These are phyloP conservation scores for Drosophila prosaltans DNA, from an alignment of 1,140 invertebrate genomes.

Conservation along the genomic window DNA sequence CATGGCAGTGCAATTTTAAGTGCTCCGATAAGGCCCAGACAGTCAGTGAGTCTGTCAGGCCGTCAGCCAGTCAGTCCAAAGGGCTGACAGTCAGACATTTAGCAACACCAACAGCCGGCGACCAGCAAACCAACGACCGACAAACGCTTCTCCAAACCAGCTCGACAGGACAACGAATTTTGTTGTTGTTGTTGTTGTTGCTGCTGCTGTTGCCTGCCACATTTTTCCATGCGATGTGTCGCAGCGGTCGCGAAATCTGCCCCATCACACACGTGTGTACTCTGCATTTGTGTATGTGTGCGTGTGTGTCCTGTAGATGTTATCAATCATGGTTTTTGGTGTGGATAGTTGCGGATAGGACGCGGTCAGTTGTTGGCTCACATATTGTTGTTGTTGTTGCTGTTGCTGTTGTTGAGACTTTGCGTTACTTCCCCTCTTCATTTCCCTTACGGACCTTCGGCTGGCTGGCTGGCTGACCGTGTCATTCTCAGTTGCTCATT, in stretches of 20 bases:
- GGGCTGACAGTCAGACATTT: conserved; percentile 7
- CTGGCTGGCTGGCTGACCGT: not conserved
- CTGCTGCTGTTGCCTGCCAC: conserved; percentile 8
- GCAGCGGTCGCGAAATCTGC: conserved; percentile 11
- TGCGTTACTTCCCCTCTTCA: not conserved
- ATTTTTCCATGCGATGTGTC: conserved; percentile 9
- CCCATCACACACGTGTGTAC: conserved; percentile 6
- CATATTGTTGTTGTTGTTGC: conserved; percentile 40
- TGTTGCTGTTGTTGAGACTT: conserved; percentile 1
- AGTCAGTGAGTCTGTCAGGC: conserved; percentile 26
- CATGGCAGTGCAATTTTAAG: conserved; percentile 60
- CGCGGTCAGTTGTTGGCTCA: conserved; percentile 63
- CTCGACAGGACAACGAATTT: not conserved
- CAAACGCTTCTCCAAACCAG: too few relatives aligned
- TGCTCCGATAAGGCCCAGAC: conserved; percentile 64
- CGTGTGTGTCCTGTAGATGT: conserved; percentile 66
- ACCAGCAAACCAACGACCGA: conserved; percentile 13
- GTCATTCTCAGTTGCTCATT: conserved; percentile 48
- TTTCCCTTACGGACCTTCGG: not conserved
- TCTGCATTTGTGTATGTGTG: conserved; percentile 26
- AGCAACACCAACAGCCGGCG: conserved; percentile 27
- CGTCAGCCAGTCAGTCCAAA: not conserved
- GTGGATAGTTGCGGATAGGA: conserved; percentile 75
- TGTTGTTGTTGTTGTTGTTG: not conserved
- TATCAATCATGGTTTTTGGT: conserved; percentile 79